Base-by-base conservation (phyloP, 2,888 invertebrate genomes). In the Crossocerus cetratus region DNA sequence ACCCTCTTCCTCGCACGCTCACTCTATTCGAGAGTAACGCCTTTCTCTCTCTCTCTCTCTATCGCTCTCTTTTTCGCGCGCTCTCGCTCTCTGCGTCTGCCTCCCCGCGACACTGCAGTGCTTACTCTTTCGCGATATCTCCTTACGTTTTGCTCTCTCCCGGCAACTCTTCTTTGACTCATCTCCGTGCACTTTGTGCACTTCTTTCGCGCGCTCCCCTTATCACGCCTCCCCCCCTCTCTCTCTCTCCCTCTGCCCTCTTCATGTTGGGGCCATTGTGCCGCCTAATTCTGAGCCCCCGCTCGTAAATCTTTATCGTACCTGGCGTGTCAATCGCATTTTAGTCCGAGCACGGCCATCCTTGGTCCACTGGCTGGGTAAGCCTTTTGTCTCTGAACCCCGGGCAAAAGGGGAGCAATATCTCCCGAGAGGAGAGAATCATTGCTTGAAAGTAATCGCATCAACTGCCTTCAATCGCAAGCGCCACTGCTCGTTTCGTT, bases 41-140 rank as follows among this genome's bases (percentile, higher is more conserved):
- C 22, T 23, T 14, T 32, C 56, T 68, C 65, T 58, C 62, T 57
- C 60, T 72, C 59, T 56, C 66, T 43, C 49, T 61, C 68, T 68
- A 53, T 57, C 43, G 55, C 55, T 45, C 54, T 62, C 60, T 61
- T 42, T 57, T 5, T 44, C 18, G 53, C 57, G 23, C 20, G 20
- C 66, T 60, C 49, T 57, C 45, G 61, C 42, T 18, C 53, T 22
- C 49, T 20, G 32, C 13, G 21, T 65, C 20, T 65, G 11, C 11
- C 44, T n/a, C 56, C 23, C 58, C 5, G 43, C 21, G 49, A 45
- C 42, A 20, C 42, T 44, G 8, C 65, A 18, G 22, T 55, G 32
- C 64, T 55, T 56, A 56, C 65, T 58, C 55, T 42, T 23, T 65
- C 68, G 4, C 63, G 32, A 23, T 61, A 16, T 62, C 54, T 22